phyloP scores from a whole-genome alignment of 2,113 vertebrate genomes.

The Prochilodus magdalenae region DNA sequence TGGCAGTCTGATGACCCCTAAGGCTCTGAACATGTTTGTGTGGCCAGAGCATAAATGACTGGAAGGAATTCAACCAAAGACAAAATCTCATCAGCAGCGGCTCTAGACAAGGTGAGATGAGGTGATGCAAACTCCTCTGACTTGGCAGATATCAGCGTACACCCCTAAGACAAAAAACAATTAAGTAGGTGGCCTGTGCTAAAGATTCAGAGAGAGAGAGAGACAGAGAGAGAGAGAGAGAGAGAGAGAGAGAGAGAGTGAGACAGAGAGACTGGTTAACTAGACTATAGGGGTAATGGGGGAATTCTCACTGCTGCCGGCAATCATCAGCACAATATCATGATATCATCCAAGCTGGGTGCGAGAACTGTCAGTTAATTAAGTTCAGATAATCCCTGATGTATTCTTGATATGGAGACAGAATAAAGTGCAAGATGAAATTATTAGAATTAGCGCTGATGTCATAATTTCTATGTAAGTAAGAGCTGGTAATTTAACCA shows the following conservation, averaged over 20 bases:
- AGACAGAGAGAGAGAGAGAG: neutral
- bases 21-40: conserved; percentile 1
- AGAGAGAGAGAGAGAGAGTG: neutral
- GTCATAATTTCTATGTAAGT: conserved; percentile 38
- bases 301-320: conserved; percentile 20
- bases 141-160: conserved; percentile 25
- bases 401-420: conserved; percentile 28
- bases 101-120: neutral
- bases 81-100: conserved; percentile 3
- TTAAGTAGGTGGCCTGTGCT: neutral
- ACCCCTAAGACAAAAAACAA: conserved; percentile 23
- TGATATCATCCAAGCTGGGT: neutral
- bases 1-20: conserved; percentile 1
- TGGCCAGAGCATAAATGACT: conserved; percentile 8
- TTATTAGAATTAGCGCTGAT: neutral
- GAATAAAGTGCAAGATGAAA: conserved; percentile 28
- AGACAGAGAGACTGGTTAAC: conserved; percentile 1
- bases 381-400: conserved; percentile 35
- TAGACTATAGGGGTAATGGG: neutral
- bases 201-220: conserved; percentile 3
- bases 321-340: conserved; percentile 18
- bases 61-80: neutral
- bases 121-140: conserved; percentile 21
- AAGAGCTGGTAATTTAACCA: conserved; percentile 34
- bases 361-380: conserved; percentile 36